Evolutionary conservation across 2,797 vertebrate genomes (phyloP).

Genomic region (Euphonia xanthogaster): DNA sequence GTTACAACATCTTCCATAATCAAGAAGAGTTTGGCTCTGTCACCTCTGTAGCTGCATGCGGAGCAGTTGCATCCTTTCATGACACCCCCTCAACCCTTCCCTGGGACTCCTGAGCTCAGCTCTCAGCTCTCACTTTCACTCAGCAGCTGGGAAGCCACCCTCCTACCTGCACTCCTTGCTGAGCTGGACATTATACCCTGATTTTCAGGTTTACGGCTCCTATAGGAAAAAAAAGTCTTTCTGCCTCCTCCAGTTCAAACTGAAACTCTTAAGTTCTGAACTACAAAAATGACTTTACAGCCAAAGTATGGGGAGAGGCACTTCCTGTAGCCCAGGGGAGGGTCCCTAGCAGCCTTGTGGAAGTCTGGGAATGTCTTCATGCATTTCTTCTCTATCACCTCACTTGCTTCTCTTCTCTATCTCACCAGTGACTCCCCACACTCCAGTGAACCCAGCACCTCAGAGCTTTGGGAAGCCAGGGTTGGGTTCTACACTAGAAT

Average conservation of each 20-base stretch:
- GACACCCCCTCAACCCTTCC: neutral
- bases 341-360: neutral
- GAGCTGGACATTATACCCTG: fast-evolving
- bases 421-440: neutral
- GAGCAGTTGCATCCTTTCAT: neutral
- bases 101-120: fast-evolving
- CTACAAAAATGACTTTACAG: neutral
- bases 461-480: neutral
- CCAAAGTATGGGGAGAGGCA: neutral
- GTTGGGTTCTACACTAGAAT: neutral
- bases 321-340: neutral
- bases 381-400: neutral
- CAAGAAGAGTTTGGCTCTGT: neutral
- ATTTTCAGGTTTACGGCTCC: neutral
- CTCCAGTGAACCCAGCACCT: neutral
- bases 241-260: neutral
- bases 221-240: neutral
- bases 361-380: neutral
- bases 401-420: neutral
- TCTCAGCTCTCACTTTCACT: neutral
- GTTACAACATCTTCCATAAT: neutral
- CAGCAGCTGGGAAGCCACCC: neutral
- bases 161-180: neutral
- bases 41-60: neutral
- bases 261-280: neutral